These are phyloP conservation scores for Bujurquina vittata DNA, from an alignment of 2,113 vertebrate genomes.

Conservation along the genomic window DNA sequence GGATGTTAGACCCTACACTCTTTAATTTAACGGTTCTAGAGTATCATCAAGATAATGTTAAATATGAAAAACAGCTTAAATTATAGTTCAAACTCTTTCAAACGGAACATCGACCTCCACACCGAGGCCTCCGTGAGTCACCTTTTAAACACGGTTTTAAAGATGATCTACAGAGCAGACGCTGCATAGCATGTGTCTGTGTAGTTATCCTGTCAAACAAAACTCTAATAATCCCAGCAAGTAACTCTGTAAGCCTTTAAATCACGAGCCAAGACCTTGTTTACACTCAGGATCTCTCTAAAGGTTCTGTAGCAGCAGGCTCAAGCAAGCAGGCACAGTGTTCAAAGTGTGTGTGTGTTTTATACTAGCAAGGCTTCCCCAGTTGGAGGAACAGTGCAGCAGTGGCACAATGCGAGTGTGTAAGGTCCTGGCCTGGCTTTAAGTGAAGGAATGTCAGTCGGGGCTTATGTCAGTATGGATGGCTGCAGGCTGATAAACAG, in stretches of 20 bases:
- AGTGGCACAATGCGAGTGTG: neutral
- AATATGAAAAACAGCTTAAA: neutral
- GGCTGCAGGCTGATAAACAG: conserved; percentile 16
- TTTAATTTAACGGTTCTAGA: neutral
- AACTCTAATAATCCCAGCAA: neutral
- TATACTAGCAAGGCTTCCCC: neutral
- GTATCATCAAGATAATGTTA: neutral
- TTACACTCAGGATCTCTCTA: neutral
- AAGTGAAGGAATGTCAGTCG: neutral
- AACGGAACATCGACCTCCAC: neutral
- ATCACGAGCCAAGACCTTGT: conserved; percentile 20
- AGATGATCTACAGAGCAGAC: conserved; percentile 11
- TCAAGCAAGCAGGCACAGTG: conserved; percentile 9
- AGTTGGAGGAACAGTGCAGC: neutral
- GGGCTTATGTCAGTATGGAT: neutral
- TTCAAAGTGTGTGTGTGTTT: neutral
- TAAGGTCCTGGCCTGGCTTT: neutral
- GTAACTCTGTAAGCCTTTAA: neutral
- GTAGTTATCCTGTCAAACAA: conserved; percentile 36
- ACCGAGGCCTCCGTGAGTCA: neutral
- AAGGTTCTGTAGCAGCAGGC: conserved; percentile 12
- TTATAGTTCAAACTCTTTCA: neutral
- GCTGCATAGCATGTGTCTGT: neutral
- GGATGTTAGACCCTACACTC: neutral
- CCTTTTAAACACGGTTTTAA: neutral